phyloP scores from a whole-genome alignment of 2,888 invertebrate species.

The Mylabris sibirica region DNA sequence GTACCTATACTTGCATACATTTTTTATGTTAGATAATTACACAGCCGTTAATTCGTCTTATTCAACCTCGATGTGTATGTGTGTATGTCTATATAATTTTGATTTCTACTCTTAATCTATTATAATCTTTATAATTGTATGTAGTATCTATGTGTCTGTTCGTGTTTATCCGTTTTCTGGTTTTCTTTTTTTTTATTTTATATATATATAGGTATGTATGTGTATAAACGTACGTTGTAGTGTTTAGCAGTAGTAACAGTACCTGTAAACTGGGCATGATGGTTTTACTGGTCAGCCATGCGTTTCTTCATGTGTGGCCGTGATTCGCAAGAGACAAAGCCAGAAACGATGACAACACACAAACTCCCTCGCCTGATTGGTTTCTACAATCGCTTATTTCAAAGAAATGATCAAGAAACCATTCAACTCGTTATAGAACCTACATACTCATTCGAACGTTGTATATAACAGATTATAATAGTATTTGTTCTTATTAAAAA shows the following conservation, averaged over 20 bases:
- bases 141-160: not conserved
- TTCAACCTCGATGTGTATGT: not conserved
- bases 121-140: not conserved
- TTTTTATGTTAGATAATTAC: not conserved
- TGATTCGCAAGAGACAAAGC: constrained; percentile 49
- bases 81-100: not conserved
- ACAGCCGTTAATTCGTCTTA: not conserved
- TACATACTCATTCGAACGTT: not conserved
- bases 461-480: too few species aligned
- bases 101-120: not conserved
- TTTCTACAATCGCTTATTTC: constrained; percentile 45
- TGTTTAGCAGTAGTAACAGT: not conserved
- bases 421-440: constrained; percentile 1
- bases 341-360: constrained; percentile 29
- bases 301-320: constrained; percentile 53
- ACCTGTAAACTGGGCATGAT: constrained; percentile 30
- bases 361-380: constrained; percentile 49
- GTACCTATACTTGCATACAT: not conserved
- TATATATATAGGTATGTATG: not conserved
- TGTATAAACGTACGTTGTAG: not conserved
- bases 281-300: constrained; percentile 42
- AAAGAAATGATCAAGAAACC: constrained; percentile 51
- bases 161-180: not conserved
- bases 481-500: too few species aligned
- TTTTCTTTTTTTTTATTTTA: not conserved